These are phyloP conservation scores for Bhutanitis thaidina DNA, from an alignment of 2,888 invertebrate genomes.

Conservation along the genomic window DNA sequence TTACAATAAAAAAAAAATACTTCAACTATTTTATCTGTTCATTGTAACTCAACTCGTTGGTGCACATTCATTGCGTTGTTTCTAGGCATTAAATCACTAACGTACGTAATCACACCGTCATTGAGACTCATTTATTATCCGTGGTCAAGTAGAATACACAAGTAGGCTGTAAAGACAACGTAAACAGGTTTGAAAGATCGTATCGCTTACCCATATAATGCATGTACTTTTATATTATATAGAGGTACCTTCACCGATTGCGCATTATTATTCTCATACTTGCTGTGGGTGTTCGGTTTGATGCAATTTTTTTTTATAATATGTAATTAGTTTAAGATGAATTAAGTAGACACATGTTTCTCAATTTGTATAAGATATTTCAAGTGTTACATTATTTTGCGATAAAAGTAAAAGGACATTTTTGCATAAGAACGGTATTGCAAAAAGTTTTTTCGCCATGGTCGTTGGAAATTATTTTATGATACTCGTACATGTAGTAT, in stretches of 20 bases:
- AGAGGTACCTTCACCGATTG: slow-evolving; percentile 4
- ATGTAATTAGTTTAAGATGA: not conserved
- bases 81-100: not conserved
- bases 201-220: not conserved
- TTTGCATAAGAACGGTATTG: too few relatives aligned
- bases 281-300: not conserved
- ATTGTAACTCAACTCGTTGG: too few relatives aligned
- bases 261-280: not conserved
- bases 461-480: too few relatives aligned
- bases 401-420: too few relatives aligned
- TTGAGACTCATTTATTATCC: not conserved
- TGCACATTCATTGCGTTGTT: too few relatives aligned
- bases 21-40: too few relatives aligned
- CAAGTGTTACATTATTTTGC: too few relatives aligned
- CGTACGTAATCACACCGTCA: not conserved
- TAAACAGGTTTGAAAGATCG: slow-evolving; percentile 14
- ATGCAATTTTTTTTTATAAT: not conserved
- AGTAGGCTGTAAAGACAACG: slow-evolving; percentile 1
- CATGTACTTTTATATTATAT: not conserved
- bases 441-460: too few relatives aligned
- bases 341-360: too few relatives aligned
- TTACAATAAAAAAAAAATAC: too few relatives aligned
- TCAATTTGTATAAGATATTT: too few relatives aligned
- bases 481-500: too few relatives aligned
- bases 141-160: not conserved